These are phyloP conservation scores for Sardinella longiceps DNA, from an alignment of 2,797 vertebrate species.

Conservation along the genomic window DNA sequence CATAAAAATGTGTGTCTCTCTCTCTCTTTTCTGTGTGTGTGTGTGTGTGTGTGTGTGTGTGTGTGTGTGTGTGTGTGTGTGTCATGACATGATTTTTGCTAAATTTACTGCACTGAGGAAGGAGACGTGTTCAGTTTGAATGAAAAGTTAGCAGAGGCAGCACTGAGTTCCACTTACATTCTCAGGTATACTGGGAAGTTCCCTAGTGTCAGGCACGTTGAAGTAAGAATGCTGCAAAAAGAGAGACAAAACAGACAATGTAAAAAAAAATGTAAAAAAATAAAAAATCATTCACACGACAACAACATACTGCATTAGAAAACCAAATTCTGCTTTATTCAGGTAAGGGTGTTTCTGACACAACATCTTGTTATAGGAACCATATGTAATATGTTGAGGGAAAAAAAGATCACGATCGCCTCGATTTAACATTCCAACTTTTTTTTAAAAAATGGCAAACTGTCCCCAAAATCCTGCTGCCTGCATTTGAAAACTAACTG, in stretches of 20 bases:
- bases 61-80: not conserved
- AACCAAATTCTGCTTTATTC: not conserved
- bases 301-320: not conserved
- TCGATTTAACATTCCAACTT: not conserved
- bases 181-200: constrained; percentile 96
- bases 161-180: constrained; percentile 83
- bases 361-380: not conserved
- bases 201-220: constrained; percentile 89
- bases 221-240: constrained; percentile 89
- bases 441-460: not conserved
- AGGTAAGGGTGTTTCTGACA: not conserved
- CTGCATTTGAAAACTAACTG: not conserved
- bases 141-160: too few species aligned
- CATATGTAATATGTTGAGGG: not conserved
- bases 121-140: not conserved
- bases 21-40: not conserved
- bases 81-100: not conserved
- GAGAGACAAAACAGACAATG: constrained; percentile 37
- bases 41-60: not conserved
- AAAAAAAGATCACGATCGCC: not conserved
- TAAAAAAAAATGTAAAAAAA: too few species aligned
- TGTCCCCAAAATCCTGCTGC: not conserved
- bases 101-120: not conserved
- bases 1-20: not conserved
- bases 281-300: not conserved